phyloP scores from a whole-genome alignment of 2,797 vertebrate genomes.

The Mormyrops boulengeri region DNA sequence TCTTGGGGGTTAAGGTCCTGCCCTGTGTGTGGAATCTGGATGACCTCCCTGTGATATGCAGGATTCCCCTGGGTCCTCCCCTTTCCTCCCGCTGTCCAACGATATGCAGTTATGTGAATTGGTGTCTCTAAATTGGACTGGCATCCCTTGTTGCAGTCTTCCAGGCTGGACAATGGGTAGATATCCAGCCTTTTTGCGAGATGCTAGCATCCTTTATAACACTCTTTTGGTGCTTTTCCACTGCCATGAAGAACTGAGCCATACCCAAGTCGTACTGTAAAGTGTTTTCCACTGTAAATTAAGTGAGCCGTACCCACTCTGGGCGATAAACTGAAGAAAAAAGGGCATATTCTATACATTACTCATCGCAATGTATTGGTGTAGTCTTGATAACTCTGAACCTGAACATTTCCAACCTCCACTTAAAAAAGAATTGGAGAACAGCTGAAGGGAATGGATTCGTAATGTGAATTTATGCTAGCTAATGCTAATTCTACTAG shows the following conservation, averaged over 20 bases:
- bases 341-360: too few relatives aligned
- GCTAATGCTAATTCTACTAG: background rate
- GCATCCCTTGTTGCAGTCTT: background rate
- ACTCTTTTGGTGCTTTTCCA: background rate
- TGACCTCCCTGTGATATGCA: background rate
- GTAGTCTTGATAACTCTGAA: background rate
- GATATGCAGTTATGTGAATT: background rate
- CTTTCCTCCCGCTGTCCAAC: background rate
- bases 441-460: background rate
- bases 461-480: background rate
- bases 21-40: background rate
- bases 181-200: background rate
- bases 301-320: background rate
- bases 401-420: background rate
- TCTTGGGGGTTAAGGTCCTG: background rate
- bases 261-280: background rate
- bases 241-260: background rate
- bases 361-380: background rate
- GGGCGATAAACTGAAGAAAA: background rate
- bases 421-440: background rate
- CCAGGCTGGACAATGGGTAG: background rate
- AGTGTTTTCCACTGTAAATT: background rate
- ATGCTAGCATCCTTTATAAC: background rate
- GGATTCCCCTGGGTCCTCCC: background rate
- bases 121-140: background rate